Base-by-base conservation (phyloP, 2,113 vertebrate genomes). In the Argyrosomus japonicus region DNA sequence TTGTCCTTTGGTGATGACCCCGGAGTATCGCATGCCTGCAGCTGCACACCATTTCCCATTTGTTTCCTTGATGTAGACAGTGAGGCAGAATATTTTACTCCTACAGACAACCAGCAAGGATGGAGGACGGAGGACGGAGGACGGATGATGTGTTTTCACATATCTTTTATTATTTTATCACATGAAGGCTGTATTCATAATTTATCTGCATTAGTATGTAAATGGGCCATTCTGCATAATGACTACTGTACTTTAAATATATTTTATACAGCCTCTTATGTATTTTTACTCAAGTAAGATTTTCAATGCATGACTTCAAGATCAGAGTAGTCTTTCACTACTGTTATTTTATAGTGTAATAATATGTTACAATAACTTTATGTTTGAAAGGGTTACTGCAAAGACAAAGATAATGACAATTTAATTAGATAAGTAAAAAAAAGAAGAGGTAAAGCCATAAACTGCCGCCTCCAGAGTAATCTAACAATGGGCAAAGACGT, bases 11-110 rank as follows among this genome's bases (percentile, higher is more conserved):
- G 56, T 18, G 51, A 48, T 11, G 64, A 75, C 75, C 27, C 25
- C 0, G 1, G 29, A 65, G 67, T 23, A 58, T 77, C 23, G 23
- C 68, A 56, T 0, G 36, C 45, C 63, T 47, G 76, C 45, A 77
- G 73, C 58, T 54, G 40, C n/a, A 47, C 62, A 64, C 5, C 17
- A 21, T 50, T 75, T 50, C 57, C 36, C n/a, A 74, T 72, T 85
- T 62, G 71, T 57, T 75, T 71, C 36, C 53, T 21, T 25, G 25
- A 72, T 61, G 61, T 70, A 29, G 47, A 48, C 32, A 60, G 13
- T 21, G 25, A 57, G 23, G 29, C 45, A 6, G n/a, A 79, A 82
- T 76, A 72, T 68, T 79, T 82, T 14, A 60, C 15, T 53, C 3
- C 12, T 12, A 17, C 17, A 25, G 19, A 53, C 32, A 43, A 36